Conservation (phyloP, 2,888 invertebrate genomes). For the Protodeltote pygarga region DNA sequence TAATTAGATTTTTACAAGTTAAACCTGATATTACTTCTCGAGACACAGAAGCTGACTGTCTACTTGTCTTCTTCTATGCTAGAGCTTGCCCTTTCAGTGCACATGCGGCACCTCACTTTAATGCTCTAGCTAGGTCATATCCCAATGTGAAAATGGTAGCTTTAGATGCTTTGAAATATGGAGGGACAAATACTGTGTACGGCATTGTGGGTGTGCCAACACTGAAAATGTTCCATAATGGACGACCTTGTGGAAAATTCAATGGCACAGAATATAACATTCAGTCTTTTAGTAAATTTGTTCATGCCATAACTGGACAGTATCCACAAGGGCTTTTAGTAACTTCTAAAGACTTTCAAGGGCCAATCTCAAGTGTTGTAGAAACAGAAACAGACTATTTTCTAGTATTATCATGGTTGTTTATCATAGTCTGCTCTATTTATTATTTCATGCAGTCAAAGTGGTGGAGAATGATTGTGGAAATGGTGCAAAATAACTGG, state of each 20-base stretch:
- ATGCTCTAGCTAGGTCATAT: slow-evolving; percentile 95
- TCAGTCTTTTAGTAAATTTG: slow-evolving; percentile 92
- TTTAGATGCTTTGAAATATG: slow-evolving; percentile 94
- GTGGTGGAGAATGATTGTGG: slow-evolving; percentile 93
- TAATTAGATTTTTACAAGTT: slow-evolving; percentile 89
- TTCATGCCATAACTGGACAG: slow-evolving; percentile 91
- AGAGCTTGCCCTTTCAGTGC: slow-evolving; percentile 96
- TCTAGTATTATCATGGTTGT: slow-evolving; percentile 94
- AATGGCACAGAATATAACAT: slow-evolving; percentile 94
- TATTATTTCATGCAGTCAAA: slow-evolving; percentile 93
- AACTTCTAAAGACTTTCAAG: slow-evolving; percentile 91
- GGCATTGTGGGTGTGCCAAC: slow-evolving; percentile 97
- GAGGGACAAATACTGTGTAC: slow-evolving; percentile 95
- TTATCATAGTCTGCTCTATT: slow-evolving; percentile 91
- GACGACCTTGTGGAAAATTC: slow-evolving; percentile 93
- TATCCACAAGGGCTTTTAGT: slow-evolving; percentile 89
- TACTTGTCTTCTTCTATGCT: slow-evolving; percentile 95
- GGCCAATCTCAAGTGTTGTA: slow-evolving; percentile 93
- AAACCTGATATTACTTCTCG: slow-evolving; percentile 89
- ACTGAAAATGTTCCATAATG: slow-evolving; percentile 95
- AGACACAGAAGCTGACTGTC: slow-evolving; percentile 89
- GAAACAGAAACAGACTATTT: slow-evolving; percentile 93
- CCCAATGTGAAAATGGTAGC: slow-evolving; percentile 95
- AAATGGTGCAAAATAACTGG: slow-evolving; percentile 95
- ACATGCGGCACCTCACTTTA: slow-evolving; percentile 95